A percentile compares a stretch with the other conserved stretches of the same genome.
These are phyloP conservation scores for Drosophila subsilvestris DNA, from an alignment of 2,888 invertebrate species.

Conservation along the genomic window DNA sequence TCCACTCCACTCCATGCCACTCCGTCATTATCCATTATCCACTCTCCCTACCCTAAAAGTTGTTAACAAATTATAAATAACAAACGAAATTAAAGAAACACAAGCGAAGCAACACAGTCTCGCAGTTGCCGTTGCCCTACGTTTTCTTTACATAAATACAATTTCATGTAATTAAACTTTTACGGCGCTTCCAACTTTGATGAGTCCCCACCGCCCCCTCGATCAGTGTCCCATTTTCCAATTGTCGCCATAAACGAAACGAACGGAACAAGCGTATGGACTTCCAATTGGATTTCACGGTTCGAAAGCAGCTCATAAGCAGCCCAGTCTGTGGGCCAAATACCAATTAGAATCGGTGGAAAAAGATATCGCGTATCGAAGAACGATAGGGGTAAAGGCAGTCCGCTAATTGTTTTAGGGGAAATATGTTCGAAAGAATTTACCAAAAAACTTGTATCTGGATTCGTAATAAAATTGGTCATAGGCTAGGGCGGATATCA, in stretches of 20 bases:
- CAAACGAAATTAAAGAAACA: constrained; percentile 9
- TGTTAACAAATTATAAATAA: constrained; percentile 36
- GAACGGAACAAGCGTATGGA: background rate
- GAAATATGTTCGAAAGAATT: background rate
- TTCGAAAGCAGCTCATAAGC: constrained; percentile 9
- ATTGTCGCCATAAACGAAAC: constrained; percentile 16
- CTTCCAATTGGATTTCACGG: constrained; percentile 31
- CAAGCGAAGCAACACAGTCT: constrained; percentile 8
- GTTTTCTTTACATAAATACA: constrained; percentile 32
- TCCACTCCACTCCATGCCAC: background rate
- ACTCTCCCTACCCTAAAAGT: constrained; percentile 17
- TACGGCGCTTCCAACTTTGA: constrained; percentile 37
- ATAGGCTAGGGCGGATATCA: background rate
- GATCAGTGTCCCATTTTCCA: constrained; percentile 8
- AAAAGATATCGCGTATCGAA: constrained; percentile 11
- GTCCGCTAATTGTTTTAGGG: background rate
- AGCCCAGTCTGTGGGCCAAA: constrained; percentile 29
- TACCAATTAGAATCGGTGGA: constrained; percentile 26
- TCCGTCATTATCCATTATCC: constrained; percentile 2
- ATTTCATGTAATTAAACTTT: constrained; percentile 53
- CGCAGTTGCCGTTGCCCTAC: constrained; percentile 9
- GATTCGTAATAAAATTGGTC: background rate
- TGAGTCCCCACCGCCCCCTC: constrained; percentile 11
- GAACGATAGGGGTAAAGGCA: background rate
- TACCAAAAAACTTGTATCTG: background rate